Evolutionary conservation across 2,888 invertebrate genomes (phyloP), one percentile per base, ranked within the genome.

Genomic region (Drosophila eohydei): DNA sequence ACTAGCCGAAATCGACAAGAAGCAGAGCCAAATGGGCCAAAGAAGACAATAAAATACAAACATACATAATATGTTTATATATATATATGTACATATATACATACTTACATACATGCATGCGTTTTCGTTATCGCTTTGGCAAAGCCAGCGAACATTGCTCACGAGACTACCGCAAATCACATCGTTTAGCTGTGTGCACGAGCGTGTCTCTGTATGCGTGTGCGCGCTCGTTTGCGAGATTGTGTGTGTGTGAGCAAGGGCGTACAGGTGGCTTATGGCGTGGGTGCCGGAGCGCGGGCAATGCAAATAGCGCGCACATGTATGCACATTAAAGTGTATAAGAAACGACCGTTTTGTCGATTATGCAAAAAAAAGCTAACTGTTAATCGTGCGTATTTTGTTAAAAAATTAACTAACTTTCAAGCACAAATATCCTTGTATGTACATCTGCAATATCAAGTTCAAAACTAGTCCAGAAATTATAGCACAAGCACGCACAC

Each of bases 191-290:
- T 54, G 51, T 54, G 46, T 38, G 59, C 51, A 52, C 48, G 36
- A 65, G 30, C 40, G 43, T 50, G 40, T 50, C 9, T 34, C 38
- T 68, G 40, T 41, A 40, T 44, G 48, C 44, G 46, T 38, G 48
- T 69, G 44, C 46, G 51, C 48, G 44, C 28, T 50, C 48, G 48
- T 32, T 48, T 50, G 21, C 21, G 1, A 21, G 21, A 21, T 21
- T 32, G 43, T 68, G 40, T 63, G 51, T 63, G 66, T 78, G 69
- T 80, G 57, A 58, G 67, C 86, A 88, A 84, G 86, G 88, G 84
- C 84, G 84, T 85, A 88, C 84, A 85, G 88, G 84, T 85, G 88
- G 84, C 86, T 72, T 63, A 69, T 88, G 78, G 83, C 71, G 70
- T 83, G 83, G 67, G 88, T 71, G 74, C 65, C 56, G 69, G 62